Evolutionary conservation across 2,113 vertebrate species (phyloP), one percentile per base, ranked within the genome.

Genomic region (Otolemur garnettii): DNA sequence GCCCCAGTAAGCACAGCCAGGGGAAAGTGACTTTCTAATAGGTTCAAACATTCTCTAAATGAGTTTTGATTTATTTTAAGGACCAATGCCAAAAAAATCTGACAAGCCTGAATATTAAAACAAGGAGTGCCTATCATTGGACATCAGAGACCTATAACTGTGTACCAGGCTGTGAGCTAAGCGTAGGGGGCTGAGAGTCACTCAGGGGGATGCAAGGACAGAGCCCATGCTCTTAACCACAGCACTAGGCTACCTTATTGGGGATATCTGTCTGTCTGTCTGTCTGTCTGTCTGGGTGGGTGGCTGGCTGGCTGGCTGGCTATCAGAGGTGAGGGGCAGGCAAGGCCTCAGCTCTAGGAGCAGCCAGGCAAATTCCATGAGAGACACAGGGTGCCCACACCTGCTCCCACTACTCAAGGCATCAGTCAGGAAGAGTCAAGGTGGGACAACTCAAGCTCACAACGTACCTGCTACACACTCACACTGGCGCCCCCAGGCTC

Each of bases 401-500:
- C 89, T 93, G 64, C 28, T 69, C 45, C 45, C 9, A 35, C 59
- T 38, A 68, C 33, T 79, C 38, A 91, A 88, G 64, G 38, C 53
- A 66, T 79, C 14, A 18, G 88, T 79, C 14, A 18, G 84, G 60
- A 60, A 59, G 26, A 71, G n/a, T 84, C 45, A 17, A 91, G 75
- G 80, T 6, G 13, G 87, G 90, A 22, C 35, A 93, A 28, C 38
- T 94, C 92, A 66, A 87, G 93, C 13, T 88, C 78, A 87, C 71
- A 3, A 91, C 89, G 30, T 92, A 60, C 77, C 35, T 89, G 95
- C 95, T 95, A 82, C 93, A 95, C 77, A 74, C 94, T 66, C 59
- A 75, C 92, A 96, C 91, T 84, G 88, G 71, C 88, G 87, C 95
- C 96, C 94, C 95, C 80, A 80, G 91, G 57, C 95, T 96, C 94